These are phyloP conservation scores for Malurus elegans DNA, from an alignment of 2,113 vertebrate species.

Conservation along the genomic window DNA sequence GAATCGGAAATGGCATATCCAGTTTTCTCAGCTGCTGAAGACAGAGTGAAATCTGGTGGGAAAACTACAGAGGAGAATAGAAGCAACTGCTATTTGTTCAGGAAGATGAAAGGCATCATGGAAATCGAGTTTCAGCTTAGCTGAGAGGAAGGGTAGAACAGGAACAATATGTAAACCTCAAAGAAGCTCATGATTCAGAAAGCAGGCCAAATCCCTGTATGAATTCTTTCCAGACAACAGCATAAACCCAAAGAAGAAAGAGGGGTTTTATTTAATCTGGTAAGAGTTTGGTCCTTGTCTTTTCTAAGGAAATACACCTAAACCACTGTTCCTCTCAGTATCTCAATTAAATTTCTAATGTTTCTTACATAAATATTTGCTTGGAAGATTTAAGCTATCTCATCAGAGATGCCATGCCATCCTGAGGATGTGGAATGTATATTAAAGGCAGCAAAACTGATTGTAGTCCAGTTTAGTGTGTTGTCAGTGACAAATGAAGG, in stretches of 20 bases:
- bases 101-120: constrained; percentile 37
- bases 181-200: constrained; percentile 21
- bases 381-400: background rate
- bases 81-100: constrained; percentile 39
- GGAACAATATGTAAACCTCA: background rate
- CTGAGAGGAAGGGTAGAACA: background rate
- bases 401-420: background rate
- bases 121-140: constrained; percentile 26
- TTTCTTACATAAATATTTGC: constrained; percentile 29
- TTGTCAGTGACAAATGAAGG: background rate
- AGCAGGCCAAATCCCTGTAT: background rate
- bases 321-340: background rate
- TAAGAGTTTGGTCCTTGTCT: background rate
- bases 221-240: constrained; percentile 33
- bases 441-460: background rate
- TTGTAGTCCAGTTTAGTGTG: background rate
- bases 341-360: background rate
- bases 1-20: constrained; percentile 19
- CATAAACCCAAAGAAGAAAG: constrained; percentile 7
- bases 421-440: background rate
- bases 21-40: background rate
- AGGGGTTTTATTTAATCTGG: background rate
- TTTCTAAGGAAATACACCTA: background rate
- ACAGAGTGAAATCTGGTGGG: constrained; percentile 32
- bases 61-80: constrained; percentile 24